These are phyloP conservation scores for Phrynocephalus guinanensis DNA, from an alignment of 2,797 vertebrate species.

Conservation along the genomic window DNA sequence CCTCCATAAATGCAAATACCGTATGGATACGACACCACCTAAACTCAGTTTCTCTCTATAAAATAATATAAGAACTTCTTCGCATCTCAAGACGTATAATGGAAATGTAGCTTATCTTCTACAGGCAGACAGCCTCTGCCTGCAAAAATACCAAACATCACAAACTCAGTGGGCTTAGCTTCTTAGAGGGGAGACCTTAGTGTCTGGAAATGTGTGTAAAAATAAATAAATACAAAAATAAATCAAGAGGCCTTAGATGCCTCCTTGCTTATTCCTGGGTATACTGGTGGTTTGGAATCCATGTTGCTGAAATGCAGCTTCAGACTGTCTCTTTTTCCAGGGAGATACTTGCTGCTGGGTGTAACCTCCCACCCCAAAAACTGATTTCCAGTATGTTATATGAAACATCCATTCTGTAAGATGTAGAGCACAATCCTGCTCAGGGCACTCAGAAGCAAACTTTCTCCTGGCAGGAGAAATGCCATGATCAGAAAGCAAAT, in stretches of 20 bases:
- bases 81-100: not conserved
- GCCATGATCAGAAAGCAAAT: too few relatives aligned
- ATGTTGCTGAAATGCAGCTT: not conserved
- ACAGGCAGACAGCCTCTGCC: not conserved
- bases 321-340: not conserved
- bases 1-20: not conserved
- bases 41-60: not conserved
- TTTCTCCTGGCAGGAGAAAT: too few relatives aligned
- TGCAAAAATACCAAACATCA: not conserved
- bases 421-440: not conserved
- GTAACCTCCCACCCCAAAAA: not conserved
- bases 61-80: not conserved
- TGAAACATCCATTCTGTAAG: not conserved
- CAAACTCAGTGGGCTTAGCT: not conserved
- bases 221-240: conserved; percentile 33
- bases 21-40: not conserved
- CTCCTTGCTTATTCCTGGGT: conserved; percentile 16
- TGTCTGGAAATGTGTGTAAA: conserved; percentile 39
- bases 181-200: not conserved
- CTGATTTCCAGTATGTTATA: not conserved
- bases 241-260: not conserved
- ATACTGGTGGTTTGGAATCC: not conserved
- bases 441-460: not conserved
- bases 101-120: not conserved
- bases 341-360: not conserved